These are phyloP conservation scores for Catostomus latipinnis DNA, from an alignment of 2,797 vertebrate genomes.

Conservation along the genomic window DNA sequence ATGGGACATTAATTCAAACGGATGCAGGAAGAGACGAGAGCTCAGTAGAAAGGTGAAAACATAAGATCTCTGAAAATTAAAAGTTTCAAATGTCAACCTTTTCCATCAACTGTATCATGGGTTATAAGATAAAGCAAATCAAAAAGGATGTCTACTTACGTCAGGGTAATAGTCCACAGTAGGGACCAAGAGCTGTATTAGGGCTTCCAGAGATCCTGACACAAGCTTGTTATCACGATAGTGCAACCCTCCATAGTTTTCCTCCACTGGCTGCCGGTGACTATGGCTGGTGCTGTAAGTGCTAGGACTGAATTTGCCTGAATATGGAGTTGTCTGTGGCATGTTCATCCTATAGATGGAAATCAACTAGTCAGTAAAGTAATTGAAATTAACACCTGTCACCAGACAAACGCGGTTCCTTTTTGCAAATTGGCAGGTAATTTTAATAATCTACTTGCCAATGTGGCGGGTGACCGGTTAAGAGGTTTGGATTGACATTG, in stretches of 20 bases:
- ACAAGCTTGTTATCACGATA: conserved; percentile 96
- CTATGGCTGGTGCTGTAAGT: conserved; percentile 73
- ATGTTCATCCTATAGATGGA: conserved; percentile 74
- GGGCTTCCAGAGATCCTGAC: conserved; percentile 92
- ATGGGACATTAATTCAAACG: conserved; percentile 90
- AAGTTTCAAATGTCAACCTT: background rate
- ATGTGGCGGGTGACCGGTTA: too few species aligned
- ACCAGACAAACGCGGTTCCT: too few species aligned
- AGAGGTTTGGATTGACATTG: too few species aligned
- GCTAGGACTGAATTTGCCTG: conserved; percentile 87
- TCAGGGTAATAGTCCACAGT: conserved; percentile 96
- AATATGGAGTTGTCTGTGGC: conserved; percentile 93
- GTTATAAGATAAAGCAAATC: too few species aligned
- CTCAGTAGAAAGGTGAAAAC: conserved; percentile 96
- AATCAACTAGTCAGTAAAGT: conserved; percentile 10
- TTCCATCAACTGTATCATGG: too few species aligned
- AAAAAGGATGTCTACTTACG: conserved; percentile 73
- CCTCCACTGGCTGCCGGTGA: conserved; percentile 74
- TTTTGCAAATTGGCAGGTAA: too few species aligned
- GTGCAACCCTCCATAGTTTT: conserved; percentile 87
- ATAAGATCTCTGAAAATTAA: conserved; percentile 84
- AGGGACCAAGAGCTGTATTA: conserved; percentile 95
- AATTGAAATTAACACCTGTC: background rate
- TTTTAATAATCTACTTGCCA: too few species aligned
- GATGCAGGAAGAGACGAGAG: conserved; percentile 92